These are phyloP conservation scores for Aradus depressus DNA, from an alignment of 2,888 invertebrate genomes.

Conservation along the genomic window DNA sequence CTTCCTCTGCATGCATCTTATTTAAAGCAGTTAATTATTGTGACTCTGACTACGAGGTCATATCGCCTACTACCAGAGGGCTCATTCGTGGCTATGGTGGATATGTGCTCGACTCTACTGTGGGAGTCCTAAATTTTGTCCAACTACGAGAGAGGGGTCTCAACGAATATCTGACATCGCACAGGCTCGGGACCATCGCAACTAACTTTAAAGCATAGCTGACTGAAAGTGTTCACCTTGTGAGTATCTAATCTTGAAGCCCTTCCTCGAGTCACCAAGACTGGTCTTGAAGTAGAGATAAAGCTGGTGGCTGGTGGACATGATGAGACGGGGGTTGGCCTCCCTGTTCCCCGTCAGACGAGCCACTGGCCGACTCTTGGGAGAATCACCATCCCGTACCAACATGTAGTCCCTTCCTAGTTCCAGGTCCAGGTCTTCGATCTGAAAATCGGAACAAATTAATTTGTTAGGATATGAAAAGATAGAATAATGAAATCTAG, in stretches of 20 bases:
- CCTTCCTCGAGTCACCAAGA: conserved; percentile 76
- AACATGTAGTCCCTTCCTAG: conserved; percentile 75
- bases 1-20: no score
- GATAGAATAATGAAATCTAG: conserved; percentile 2
- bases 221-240: conserved; percentile 7
- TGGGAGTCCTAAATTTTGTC: no score
- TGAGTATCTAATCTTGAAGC: conserved; percentile 66
- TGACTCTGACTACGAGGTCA: no score
- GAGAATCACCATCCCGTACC: conserved; percentile 80
- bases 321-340: conserved; percentile 62
- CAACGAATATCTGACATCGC: no score
- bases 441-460: conserved; percentile 36
- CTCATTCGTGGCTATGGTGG: no score
- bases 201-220: no score
- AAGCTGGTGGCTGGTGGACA: conserved; percentile 78
- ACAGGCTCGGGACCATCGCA: no score
- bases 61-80: no score
- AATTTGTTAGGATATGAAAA: conserved; percentile 3
- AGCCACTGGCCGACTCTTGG: conserved; percentile 74
- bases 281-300: conserved; percentile 89
- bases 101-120: no score
- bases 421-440: conserved; percentile 75
- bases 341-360: conserved; percentile 66
- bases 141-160: no score
- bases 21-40: no score